A percentile compares a stretch with the other conserved stretches of the same genome.
phyloP scores from a whole-genome alignment of 2,888 invertebrate genomes.

The Netelia melanura region DNA sequence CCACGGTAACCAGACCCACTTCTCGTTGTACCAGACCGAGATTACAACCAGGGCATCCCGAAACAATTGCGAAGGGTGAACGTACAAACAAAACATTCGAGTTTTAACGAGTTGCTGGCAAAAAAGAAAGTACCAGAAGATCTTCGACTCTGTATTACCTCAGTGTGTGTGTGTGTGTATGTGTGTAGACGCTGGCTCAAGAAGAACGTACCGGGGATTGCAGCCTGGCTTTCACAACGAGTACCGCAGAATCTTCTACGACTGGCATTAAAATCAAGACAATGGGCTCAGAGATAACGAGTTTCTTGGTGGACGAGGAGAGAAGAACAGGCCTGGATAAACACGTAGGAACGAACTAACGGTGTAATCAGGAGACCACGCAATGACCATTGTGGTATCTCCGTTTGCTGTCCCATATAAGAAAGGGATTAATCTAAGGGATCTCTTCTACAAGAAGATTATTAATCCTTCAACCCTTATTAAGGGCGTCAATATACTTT shows the following conservation, averaged over 20 bases:
- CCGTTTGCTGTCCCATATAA: neutral
- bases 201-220: neutral
- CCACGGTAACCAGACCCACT: neutral
- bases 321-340: neutral
- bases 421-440: constrained; percentile 2
- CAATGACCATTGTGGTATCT: neutral
- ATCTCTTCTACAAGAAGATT: neutral
- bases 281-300: constrained; percentile 54
- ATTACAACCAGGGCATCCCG: neutral
- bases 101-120: neutral
- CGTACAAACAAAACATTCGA: constrained; percentile 1
- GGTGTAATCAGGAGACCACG: neutral
- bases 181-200: neutral
- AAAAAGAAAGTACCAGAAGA: neutral
- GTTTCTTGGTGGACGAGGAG: constrained; percentile 27
- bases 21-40: neutral
- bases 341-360: neutral
- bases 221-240: neutral
- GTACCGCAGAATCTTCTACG: neutral
- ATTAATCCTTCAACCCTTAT: neutral
- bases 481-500: neutral
- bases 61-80: neutral
- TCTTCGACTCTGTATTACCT: constrained; percentile 7
- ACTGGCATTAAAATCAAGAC: constrained; percentile 49
- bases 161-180: neutral